Base-by-base conservation (phyloP, 2,888 invertebrate genomes). In the Hypsopygia costalis region DNA sequence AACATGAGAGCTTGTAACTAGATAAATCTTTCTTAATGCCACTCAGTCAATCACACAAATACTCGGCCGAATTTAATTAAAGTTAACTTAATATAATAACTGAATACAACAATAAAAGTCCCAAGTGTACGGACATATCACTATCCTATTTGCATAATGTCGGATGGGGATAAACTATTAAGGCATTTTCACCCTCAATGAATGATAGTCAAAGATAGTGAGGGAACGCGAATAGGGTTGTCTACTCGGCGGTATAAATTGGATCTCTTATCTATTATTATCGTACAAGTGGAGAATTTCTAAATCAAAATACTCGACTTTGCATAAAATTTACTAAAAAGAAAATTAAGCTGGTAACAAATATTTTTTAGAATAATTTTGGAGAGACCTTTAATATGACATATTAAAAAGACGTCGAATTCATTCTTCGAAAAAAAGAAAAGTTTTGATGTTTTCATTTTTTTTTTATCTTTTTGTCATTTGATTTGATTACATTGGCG, bases 71-170 rank as follows among this genome's bases (percentile, higher is more conserved):
- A 87, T 88, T 88, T 88, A 88, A 88, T 88, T 87, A 88, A 87
- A 88, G 78, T 79, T 82, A 82, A 86, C 85, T 86, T 81, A 78
- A 86, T 86, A 79, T 81, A 85, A 78, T n/a, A n/a, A n/a, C n/a
- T 80, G 82, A 81, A 81, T 85, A 81, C 78, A 78, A 86, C 83
- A 85, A 85, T 87, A 85, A 83, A 82, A 78, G 76, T 85, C 87
- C 87, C 87, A 69, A 81, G 87, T 81, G 87, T 78, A 78, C 72
- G 53, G 83, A 86, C 87, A 80, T 88, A 87, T 88, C 87, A 85
- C 86, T 83, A 75, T 69, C 80, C 75, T 69, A 88, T 88, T 87
- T 87, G 86, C 87, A 88, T 88, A 87, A 88, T 87, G 81, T 82
- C 83, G 81, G 77, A 75, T 73, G 74, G 79, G 83, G 85, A 83